Conservation (phyloP, 2,888 invertebrate genomes). For the Tribolium freemani region DNA sequence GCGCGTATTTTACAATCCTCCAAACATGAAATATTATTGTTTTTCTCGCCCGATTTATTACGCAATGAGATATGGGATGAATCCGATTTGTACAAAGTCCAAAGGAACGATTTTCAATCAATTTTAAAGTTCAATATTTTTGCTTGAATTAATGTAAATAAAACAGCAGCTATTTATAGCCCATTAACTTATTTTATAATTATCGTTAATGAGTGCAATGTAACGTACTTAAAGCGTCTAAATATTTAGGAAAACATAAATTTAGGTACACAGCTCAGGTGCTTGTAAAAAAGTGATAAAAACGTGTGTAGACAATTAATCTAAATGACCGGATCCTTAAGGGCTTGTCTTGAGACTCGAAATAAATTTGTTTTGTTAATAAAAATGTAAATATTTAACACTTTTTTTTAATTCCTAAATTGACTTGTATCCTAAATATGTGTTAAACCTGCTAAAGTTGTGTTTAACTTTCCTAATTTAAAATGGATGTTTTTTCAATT, state of each 20-base stretch:
- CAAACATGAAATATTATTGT: slow-evolving; percentile 15
- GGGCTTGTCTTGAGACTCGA: too few species aligned
- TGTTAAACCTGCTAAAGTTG: too few species aligned
- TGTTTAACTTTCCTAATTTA: too few species aligned
- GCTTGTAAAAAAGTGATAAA: too few species aligned
- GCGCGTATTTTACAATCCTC: background rate
- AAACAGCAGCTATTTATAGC: background rate
- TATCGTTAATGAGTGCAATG: background rate
- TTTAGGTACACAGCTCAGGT: background rate
- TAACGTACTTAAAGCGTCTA: background rate
- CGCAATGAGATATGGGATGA: slow-evolving; percentile 8
- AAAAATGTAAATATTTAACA: too few species aligned
- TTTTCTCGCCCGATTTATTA: slow-evolving; percentile 6
- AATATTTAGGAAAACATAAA: background rate
- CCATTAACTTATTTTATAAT: too few species aligned
- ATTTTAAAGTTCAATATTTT: slow-evolving; percentile 4
- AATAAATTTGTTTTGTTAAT: too few species aligned
- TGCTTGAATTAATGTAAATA: background rate
- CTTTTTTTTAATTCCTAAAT: too few species aligned
- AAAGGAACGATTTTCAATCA: slow-evolving; percentile 5
- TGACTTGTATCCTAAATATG: too few species aligned
- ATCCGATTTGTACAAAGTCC: slow-evolving; percentile 16
- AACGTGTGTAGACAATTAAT: too few species aligned
- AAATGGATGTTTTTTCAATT: too few species aligned
- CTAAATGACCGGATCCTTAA: too few species aligned